Evolutionary conservation across 2,113 vertebrate species (phyloP).

Genomic region (Alectura lathami): DNA sequence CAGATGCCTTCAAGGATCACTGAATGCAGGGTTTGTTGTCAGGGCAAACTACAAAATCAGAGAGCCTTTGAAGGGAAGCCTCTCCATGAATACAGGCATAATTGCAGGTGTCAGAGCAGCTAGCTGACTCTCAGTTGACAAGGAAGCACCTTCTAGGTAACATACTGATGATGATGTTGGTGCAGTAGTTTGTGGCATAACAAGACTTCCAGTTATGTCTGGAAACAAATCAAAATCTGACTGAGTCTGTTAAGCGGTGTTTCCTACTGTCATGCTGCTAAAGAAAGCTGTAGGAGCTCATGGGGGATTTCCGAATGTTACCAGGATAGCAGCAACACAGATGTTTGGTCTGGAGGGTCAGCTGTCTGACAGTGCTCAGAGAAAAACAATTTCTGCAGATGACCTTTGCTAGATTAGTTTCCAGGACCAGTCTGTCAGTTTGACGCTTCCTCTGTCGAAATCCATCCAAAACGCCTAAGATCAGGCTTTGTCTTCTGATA

Average conservation of each 20-base stretch:
- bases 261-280: not conserved
- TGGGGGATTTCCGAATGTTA: constrained; percentile 26
- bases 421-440: not conserved
- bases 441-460: not conserved
- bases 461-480: not conserved
- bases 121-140: not conserved
- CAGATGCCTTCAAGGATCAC: not conserved
- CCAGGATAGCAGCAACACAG: constrained; percentile 7
- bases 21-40: not conserved
- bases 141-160: not conserved
- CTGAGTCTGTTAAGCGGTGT: not conserved
- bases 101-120: not conserved
- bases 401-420: not conserved
- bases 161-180: not conserved
- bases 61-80: not conserved
- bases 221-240: not conserved
- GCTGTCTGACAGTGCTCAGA: not conserved
- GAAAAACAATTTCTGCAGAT: not conserved
- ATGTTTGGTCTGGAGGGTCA: not conserved
- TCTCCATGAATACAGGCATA: not conserved
- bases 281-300: constrained; percentile 28
- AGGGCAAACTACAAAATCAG: not conserved
- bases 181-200: not conserved
- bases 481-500: not conserved
- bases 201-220: not conserved